phyloP scores from a whole-genome alignment of 2,888 invertebrate genomes.

The Petrolisthes manimaculis region DNA sequence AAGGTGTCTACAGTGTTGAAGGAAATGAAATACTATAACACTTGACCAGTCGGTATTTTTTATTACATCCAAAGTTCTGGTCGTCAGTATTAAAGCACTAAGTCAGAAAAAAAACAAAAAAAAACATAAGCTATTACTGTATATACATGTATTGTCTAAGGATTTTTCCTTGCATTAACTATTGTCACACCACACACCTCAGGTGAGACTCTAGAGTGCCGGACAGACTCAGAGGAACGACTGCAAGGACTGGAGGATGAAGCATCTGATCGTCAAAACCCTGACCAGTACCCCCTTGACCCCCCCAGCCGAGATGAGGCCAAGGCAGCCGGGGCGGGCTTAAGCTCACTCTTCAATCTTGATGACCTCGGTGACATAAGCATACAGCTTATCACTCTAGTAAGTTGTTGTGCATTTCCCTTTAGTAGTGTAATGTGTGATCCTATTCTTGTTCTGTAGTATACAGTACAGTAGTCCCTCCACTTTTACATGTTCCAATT shows the following conservation, averaged over 20 bases:
- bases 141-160: too few relatives aligned
- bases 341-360: constrained; percentile 45
- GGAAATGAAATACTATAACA: too few relatives aligned
- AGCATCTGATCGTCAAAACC: constrained; percentile 13
- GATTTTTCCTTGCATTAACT: too few relatives aligned
- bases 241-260: constrained; percentile 56
- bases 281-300: constrained; percentile 6
- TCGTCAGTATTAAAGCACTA: too few relatives aligned
- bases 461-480: too few relatives aligned
- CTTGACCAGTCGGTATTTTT: too few relatives aligned
- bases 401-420: constrained; percentile 17
- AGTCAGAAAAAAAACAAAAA: too few relatives aligned
- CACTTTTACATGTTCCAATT: too few relatives aligned
- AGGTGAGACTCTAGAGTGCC: constrained; percentile 64
- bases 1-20: too few relatives aligned
- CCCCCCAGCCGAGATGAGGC: constrained; percentile 27
- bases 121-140: too few relatives aligned
- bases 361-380: constrained; percentile 53
- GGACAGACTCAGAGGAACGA: constrained; percentile 61
- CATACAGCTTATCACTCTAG: constrained; percentile 57
- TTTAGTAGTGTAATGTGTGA: too few relatives aligned
- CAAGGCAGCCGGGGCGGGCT: constrained; percentile 34
- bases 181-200: background rate
- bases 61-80: too few relatives aligned
- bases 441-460: background rate